phyloP scores from a whole-genome alignment of 2,113 vertebrate species.

The Otolemur garnettii region DNA sequence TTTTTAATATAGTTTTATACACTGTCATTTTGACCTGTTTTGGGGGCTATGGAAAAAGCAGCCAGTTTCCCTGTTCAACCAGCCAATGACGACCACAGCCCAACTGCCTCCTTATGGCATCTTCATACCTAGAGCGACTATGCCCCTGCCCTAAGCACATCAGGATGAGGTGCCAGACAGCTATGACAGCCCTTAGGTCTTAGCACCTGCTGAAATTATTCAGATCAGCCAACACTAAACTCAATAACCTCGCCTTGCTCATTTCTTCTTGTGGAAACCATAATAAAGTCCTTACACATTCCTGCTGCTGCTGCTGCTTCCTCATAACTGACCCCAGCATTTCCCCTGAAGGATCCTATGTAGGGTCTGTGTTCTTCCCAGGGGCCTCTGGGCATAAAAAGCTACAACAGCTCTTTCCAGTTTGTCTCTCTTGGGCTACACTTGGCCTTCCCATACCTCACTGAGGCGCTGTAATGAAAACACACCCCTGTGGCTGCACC shows the following conservation, averaged over 20 bases:
- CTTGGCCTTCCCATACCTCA: accelerated
- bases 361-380: neutral
- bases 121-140: neutral
- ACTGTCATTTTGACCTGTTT: neutral
- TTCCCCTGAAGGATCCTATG: neutral
- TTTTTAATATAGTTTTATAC: neutral
- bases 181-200: neutral
- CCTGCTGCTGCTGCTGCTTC: neutral
- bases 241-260: neutral
- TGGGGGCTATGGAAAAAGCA: neutral
- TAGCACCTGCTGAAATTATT: neutral
- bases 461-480: neutral
- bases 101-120: neutral
- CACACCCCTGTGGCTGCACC: accelerated
- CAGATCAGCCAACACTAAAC: neutral
- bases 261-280: neutral
- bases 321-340: accelerated
- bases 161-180: neutral
- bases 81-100: neutral
- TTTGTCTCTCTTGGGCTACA: neutral
- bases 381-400: neutral
- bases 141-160: neutral
- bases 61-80: neutral
- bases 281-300: neutral
- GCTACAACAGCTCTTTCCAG: neutral